These are phyloP conservation scores for Quadroppia sp. DNA, from an alignment of 2,888 invertebrate species.

Conservation along the genomic window DNA sequence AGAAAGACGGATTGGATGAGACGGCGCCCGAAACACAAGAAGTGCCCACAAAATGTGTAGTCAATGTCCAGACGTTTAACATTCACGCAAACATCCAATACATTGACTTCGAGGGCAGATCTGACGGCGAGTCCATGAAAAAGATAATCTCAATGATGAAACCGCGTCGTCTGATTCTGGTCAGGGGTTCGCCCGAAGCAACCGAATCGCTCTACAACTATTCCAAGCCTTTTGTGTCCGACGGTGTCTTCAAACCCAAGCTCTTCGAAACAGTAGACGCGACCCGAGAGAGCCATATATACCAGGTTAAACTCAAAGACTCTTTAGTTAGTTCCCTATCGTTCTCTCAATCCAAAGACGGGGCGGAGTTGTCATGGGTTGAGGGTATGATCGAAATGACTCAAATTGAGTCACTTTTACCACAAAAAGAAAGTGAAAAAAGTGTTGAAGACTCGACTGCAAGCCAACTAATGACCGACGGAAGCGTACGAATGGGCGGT, in stretches of 20 bases:
- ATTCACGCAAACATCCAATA: conserved; percentile 82
- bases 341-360: conserved; percentile 75
- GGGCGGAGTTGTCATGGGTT: conserved; percentile 91
- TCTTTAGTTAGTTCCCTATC: conserved; percentile 78
- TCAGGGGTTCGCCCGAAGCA: conserved; percentile 68
- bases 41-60: conserved; percentile 84
- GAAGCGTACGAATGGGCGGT: neutral
- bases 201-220: conserved; percentile 66
- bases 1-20: conserved; percentile 10
- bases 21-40: conserved; percentile 57
- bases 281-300: conserved; percentile 96
- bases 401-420: conserved; percentile 46
- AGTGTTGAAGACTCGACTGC: conserved; percentile 49
- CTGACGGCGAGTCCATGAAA: conserved; percentile 61
- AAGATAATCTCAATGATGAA: conserved; percentile 69
- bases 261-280: conserved; percentile 77
- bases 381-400: conserved; percentile 65
- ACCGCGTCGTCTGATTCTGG: conserved; percentile 73
- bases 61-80: conserved; percentile 66
- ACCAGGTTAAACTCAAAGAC: conserved; percentile 90
- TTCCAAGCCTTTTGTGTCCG: conserved; percentile 59
- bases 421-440: conserved; percentile 43
- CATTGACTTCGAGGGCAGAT: conserved; percentile 90
- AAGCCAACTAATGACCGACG: neutral
- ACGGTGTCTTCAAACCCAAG: conserved; percentile 73